Evolutionary conservation across 2,113 vertebrate species (phyloP), one percentile per base, ranked within the genome.

Genomic region (Archocentrus centrarchus): DNA sequence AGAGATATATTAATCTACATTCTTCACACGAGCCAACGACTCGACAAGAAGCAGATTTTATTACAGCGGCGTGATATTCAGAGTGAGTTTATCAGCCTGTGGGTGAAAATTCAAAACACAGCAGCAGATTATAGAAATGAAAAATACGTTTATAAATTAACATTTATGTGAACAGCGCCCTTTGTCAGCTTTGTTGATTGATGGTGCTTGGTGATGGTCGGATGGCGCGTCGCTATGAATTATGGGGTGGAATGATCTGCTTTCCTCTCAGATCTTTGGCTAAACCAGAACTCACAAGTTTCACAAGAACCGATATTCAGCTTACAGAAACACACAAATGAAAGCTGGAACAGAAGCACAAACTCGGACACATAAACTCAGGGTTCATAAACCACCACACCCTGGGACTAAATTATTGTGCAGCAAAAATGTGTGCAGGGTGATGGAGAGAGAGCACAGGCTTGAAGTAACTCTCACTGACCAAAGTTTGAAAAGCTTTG

Each of bases 121-220:
- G 47, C 64, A 47, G 44, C 41, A 47, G 41, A 27, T 68, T 18
- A 68, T 47, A 15, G 41, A 0, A 68, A 50, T 11, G 22, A 15
- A 18, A 68, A 47, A 68, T 47, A 68, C 0, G 6, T 13, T 0
- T 22, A 68, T 47, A 47, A n/a, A 68, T 11, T 68, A 47, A 47
- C 0, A 68, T 68, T 68, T 68, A 47, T 18, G 27, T 68, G 41
- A 11, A 11, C 22, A 0, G 22, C 5, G 0, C 22, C 1, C 0
- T 68, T 68, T 68, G 64, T 47, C 64, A 27, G 8, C 27, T 50
- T 50, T 68, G 1, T 0, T 22, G 6, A 18, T 18, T 27, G 22
- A 68, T 1, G 18, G 41, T 0, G 32, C 32, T 66, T 10, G 41
- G 27, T 0, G 0, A 47, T 27, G 41, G 63, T 47, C 1, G 22